Evolutionary conservation across 1,140 invertebrate genomes (phyloP).

Genomic region (Ceratoteleas bidentatus): DNA sequence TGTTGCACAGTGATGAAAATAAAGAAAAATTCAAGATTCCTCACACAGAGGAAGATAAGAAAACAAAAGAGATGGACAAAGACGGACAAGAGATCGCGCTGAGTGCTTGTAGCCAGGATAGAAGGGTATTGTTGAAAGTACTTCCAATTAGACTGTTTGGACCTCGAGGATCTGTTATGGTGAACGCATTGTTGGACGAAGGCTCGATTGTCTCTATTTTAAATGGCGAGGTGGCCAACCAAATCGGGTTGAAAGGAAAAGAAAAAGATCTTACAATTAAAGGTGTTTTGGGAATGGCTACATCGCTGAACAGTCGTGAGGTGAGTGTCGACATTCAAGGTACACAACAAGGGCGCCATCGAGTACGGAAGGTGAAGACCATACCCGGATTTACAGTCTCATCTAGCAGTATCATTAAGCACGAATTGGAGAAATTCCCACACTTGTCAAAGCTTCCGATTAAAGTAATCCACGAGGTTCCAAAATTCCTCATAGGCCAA

Average conservation of each 20-base stretch:
- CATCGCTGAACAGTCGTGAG: background rate
- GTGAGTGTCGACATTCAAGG: background rate
- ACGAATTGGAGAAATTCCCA: slow-evolving; percentile 2
- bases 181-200: slow-evolving; percentile 25
- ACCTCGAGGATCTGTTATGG: background rate
- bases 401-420: background rate
- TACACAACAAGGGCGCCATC: background rate
- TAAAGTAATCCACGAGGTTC: background rate
- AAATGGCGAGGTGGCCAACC: background rate
- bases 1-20: slow-evolving; percentile 8
- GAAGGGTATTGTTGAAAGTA: slow-evolving; percentile 5
- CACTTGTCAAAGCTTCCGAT: slow-evolving; percentile 13
- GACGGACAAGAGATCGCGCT: background rate
- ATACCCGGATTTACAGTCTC: background rate
- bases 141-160: slow-evolving; percentile 12
- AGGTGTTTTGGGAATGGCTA: slow-evolving; percentile 1
- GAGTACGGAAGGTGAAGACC: background rate
- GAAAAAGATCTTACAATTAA: slow-evolving; percentile 5
- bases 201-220: slow-evolving; percentile 34
- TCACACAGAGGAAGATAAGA: background rate
- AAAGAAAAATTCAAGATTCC: background rate
- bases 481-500: slow-evolving; percentile 19
- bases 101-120: background rate
- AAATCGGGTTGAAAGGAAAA: slow-evolving; percentile 11
- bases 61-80: background rate